phyloP scores from a whole-genome alignment of 23 tunicate genomes.

The Halocynthia aurantium region DNA sequence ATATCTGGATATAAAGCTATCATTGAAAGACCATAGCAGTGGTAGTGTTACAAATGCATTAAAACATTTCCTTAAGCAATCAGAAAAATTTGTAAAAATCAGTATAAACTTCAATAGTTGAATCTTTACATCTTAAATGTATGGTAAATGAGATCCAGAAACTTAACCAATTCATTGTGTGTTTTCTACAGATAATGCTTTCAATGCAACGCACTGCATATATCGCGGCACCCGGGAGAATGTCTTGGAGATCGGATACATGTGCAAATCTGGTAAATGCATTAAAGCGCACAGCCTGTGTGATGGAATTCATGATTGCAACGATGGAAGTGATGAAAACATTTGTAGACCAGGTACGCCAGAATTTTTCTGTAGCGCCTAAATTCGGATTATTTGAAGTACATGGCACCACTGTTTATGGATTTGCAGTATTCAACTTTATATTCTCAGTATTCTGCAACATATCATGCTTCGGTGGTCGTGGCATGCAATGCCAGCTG shows the following conservation, averaged over 20 bases:
- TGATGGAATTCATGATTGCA: constrained; percentile 49
- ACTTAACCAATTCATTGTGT: too few relatives aligned
- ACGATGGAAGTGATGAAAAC: constrained; percentile 43
- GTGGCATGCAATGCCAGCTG: constrained; percentile 17
- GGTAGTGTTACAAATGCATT: too few relatives aligned
- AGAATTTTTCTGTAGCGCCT: background rate
- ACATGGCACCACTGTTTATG: background rate
- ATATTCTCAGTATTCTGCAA: too few relatives aligned
- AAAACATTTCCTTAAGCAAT: too few relatives aligned
- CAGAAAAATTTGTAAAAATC: too few relatives aligned
- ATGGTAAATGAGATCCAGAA: too few relatives aligned
- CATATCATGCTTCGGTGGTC: too few relatives aligned
- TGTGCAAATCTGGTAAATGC: constrained; percentile 51
- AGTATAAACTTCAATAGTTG: too few relatives aligned
- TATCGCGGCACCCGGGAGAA: constrained; percentile 22
- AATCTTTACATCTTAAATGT: too few relatives aligned
- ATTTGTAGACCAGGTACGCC: constrained; percentile 36
- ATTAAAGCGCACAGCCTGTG: constrained; percentile 33
- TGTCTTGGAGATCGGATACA: constrained; percentile 22
- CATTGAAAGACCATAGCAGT: too few relatives aligned
- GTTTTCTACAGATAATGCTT: constrained; percentile 32
- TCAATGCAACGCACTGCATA: constrained; percentile 60
- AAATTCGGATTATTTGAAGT: too few relatives aligned
- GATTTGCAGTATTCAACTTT: background rate
- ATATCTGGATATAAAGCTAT: too few relatives aligned